phyloP scores from a whole-genome alignment of 2,888 invertebrate species.

The Amblyjoppa fuscipennis region DNA sequence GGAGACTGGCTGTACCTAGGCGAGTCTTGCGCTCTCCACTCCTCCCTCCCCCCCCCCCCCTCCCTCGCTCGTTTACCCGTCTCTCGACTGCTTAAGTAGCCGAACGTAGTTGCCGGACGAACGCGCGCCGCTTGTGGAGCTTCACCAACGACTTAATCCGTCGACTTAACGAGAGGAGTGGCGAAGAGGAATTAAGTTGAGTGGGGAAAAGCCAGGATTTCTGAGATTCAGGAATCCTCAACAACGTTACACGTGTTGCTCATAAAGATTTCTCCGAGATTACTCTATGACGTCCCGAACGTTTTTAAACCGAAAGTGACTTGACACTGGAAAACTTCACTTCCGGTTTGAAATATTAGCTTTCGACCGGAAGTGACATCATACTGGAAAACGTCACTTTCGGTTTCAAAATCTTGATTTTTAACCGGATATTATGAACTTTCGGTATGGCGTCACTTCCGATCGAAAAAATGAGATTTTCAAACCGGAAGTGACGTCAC shows the following conservation, averaged over 20 bases:
- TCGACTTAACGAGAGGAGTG: slow-evolving; percentile 45
- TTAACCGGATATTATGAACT: no score
- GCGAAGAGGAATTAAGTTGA: slow-evolving; percentile 15
- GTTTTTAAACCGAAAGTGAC: no score
- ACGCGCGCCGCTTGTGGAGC: slow-evolving; percentile 31
- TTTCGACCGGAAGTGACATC: no score
- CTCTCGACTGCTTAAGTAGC: slow-evolving; percentile 53
- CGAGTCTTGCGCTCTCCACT: slow-evolving; percentile 13
- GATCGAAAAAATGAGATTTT: no score
- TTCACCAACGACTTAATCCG: slow-evolving; percentile 44
- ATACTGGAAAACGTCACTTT: no score
- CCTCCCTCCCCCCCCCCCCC: not conserved
- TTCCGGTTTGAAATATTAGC: no score
- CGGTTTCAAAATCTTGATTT: no score
- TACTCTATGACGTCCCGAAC: not conserved
- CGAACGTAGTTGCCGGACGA: slow-evolving; percentile 45
- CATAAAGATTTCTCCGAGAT: slow-evolving; percentile 9
- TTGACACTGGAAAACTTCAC: no score
- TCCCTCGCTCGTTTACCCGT: slow-evolving; percentile 51
- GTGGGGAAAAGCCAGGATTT: not conserved
- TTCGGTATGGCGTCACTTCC: no score
- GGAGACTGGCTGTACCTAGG: slow-evolving; percentile 28
- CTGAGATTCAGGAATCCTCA: slow-evolving; percentile 19
- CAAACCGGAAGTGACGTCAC: no score
- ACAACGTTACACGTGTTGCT: slow-evolving; percentile 19